Evolutionary conservation across 2,113 vertebrate genomes (phyloP).

Genomic region (Marmota flaviventris): DNA sequence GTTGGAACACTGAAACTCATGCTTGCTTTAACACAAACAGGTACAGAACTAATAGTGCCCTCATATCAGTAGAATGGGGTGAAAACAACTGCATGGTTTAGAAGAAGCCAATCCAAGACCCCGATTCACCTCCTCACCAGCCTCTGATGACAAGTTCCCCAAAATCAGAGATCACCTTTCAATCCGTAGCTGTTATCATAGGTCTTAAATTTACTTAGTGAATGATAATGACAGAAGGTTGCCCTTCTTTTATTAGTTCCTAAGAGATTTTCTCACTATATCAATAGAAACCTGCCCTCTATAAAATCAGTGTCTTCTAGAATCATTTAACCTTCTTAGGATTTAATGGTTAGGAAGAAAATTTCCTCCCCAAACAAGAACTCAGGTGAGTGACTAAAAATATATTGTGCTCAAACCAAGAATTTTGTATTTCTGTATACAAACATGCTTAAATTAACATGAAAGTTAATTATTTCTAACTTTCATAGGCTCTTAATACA

Average conservation of each 20-base stretch:
- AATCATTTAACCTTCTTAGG: background rate
- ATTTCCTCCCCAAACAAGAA: background rate
- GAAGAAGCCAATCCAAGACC: slow-evolving; percentile 6
- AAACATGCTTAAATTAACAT: slow-evolving; percentile 9
- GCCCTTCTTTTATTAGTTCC: background rate
- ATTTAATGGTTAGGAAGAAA: slow-evolving; percentile 5
- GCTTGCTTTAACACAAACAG: background rate
- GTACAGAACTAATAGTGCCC: background rate
- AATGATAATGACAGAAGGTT: background rate
- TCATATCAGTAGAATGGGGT: background rate
- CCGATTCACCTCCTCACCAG: background rate
- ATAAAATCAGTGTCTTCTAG: background rate
- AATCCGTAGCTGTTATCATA: background rate
- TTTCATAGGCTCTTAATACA: slow-evolving; percentile 43
- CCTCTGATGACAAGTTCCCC: background rate
- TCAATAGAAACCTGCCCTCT: background rate
- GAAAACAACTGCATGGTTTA: background rate
- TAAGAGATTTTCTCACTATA: background rate
- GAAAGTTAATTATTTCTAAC: slow-evolving; percentile 61
- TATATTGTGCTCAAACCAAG: background rate
- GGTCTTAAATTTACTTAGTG: background rate
- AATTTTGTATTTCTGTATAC: background rate
- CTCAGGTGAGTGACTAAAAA: background rate
- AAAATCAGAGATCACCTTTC: background rate
- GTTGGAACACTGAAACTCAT: background rate